Base-by-base conservation (phyloP, 2,797 vertebrate species). In the Danio aesculapii region DNA sequence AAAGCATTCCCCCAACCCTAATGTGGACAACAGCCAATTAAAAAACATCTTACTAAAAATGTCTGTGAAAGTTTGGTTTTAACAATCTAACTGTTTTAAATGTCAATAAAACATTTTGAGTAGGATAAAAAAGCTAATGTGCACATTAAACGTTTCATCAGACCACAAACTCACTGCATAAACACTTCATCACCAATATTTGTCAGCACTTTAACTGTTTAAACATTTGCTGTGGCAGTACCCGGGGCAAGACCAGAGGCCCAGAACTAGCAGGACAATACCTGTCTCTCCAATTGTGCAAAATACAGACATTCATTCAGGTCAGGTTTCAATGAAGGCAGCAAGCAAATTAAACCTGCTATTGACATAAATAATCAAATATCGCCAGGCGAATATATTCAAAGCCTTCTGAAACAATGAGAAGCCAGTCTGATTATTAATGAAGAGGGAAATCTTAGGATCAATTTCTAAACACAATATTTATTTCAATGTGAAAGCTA, bases 201-300 rank as follows among this genome's bases (percentile, higher is more conserved):
- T 72, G 41, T 59, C 30, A 71, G 53, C 16, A 49, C 82, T 83
- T 78, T 21, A 71, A 81, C 58, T 79, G 64, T 67, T 55, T 68
- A 79, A 71, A 67, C 61, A 82, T 50, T 81, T 52, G 17, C 58
- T 11, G 47, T 82, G 67, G 72, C 71, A 80, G 62, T 62, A 68
- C 83, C 63, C 16, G 62, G 62, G 80, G 79, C 80, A 77, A 13
- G 10, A 53, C 77, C 85, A 80, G 77, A 80, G 80, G 73, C 77
- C 82, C 43, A 21, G 21, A 68, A 68, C 55, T 66, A 76, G 58
- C 30, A 21, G 67, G 58, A 74, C 43, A 57, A 59, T 43, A 44
- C 30, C 64, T 68, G 61, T 64, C 17, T 73, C 75, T 81, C 44
- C 59, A 44, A n/a, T 58, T 67, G 13, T 61, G 46, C 9, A 75